phyloP scores from a whole-genome alignment of 2,797 vertebrate species.

The Channa striata region DNA sequence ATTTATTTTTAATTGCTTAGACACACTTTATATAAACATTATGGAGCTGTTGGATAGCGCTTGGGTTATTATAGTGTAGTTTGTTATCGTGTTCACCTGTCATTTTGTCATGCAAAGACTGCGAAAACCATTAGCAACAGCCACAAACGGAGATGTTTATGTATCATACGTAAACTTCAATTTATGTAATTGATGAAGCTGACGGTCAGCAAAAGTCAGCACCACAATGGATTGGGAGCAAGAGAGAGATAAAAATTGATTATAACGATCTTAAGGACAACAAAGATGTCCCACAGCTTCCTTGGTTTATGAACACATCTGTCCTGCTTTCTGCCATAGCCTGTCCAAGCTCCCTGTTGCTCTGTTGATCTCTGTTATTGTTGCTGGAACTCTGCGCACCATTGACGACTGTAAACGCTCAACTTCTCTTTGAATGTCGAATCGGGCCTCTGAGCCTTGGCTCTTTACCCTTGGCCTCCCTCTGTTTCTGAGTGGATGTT shows the following conservation, averaged over 20 bases:
- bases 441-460: constrained; percentile 67
- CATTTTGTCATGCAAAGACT: constrained; percentile 49
- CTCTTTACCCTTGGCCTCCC: constrained; percentile 45
- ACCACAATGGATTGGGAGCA: constrained; percentile 40
- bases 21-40: constrained; percentile 43
- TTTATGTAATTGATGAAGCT: constrained; percentile 62
- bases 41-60: constrained; percentile 21
- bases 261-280: constrained; percentile 48
- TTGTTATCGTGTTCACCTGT: constrained; percentile 47
- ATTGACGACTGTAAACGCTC: constrained; percentile 63
- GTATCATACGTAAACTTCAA: constrained; percentile 38
- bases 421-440: constrained; percentile 63
- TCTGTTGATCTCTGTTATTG: constrained; percentile 61
- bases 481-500: constrained; percentile 55
- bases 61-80: constrained; percentile 24
- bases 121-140: constrained; percentile 59
- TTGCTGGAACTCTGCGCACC: constrained; percentile 64
- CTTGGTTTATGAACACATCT: constrained; percentile 72
- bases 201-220: constrained; percentile 48
- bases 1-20: constrained; percentile 45
- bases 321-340: constrained; percentile 68
- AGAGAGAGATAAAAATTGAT: constrained; percentile 50
- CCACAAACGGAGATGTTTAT: constrained; percentile 45
- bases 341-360: constrained; percentile 61
- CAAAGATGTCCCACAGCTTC: constrained; percentile 50